Evolutionary conservation across 2,797 vertebrate genomes (phyloP), one percentile per base, ranked within the genome.

Genomic region (Anabacerthia variegaticeps): DNA sequence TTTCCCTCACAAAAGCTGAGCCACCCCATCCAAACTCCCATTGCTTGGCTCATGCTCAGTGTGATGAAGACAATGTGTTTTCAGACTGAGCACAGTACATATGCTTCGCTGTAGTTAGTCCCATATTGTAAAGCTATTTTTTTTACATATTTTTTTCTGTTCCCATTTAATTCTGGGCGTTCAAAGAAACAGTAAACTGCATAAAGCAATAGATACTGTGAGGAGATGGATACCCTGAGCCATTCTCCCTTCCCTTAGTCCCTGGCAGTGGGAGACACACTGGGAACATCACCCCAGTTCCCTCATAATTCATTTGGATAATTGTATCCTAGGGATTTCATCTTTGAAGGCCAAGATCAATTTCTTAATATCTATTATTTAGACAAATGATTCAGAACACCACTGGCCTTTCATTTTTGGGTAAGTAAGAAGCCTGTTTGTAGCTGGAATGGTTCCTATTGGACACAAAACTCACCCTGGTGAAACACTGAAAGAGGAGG

Each of bases 371-470:
- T 83, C 87, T 71, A 71, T 81, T 74, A 77, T 80, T 92, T 71
- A 81, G 69, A 81, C 18, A 94, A 85, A 84, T 79, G 24, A 85
- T 37, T 58, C 52, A 55, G 86, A 86, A 93, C 36, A 81, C 58
- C 30, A 86, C 14, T 61, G 56, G 67, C 32, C 63, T 78, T 37
- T 43, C 39, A 32, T 85, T 91, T 93, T 95, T 76, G 39, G 51
- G 24, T 44, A 62, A 87, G 52, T 55, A 63, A 80, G 80, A 83
- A 67, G 74, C 48, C 67, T 68, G 32, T n/a, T 52, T 44, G 26
- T 81, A 76, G 32, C 55, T 83, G 55, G 62, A 91, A 95, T 96
- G 85, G 83, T 92, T 95, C 95, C 86, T 68, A 52, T 41, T 43
- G 28, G 41, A 24, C 95, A 85, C 92, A 77, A 56, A 52, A 27